Percentiles rank a stretch among this genome's conserved stretches.
Conservation (phyloP, 2,888 invertebrate genomes). For the Drosophila yooni region DNA sequence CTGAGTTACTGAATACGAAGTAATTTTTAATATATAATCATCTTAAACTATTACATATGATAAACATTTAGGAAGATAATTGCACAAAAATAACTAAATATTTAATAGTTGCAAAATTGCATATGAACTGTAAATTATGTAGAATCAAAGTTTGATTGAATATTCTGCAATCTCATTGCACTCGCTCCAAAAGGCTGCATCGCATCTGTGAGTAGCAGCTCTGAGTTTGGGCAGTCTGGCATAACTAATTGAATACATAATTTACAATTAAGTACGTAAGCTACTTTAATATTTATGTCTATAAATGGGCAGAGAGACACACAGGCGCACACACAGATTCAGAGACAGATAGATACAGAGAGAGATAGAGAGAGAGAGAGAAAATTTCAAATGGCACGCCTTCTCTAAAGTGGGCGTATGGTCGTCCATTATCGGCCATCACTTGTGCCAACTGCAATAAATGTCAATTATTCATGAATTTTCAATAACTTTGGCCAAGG, state of each 20-base stretch:
- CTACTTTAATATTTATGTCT: conserved; percentile 78
- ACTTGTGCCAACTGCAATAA: conserved; percentile 79
- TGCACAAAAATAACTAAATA: too few relatives aligned
- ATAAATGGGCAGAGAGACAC: conserved; percentile 51
- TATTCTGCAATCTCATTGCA: conserved; percentile 25
- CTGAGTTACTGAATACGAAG: background rate
- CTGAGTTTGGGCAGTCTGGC: conserved; percentile 47
- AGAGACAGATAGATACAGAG: conserved; percentile 4
- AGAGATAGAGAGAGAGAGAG: conserved; percentile 6
- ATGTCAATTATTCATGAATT: conserved; percentile 79
- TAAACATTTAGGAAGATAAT: background rate
- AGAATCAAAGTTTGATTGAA: conserved; percentile 50
- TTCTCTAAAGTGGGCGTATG: conserved; percentile 17
- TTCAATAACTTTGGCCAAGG: conserved; percentile 72
- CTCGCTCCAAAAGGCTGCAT: conserved; percentile 10
- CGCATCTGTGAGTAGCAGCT: conserved; percentile 10
- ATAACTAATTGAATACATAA: conserved; percentile 77
- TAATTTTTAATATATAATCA: background rate
- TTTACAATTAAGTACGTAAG: conserved; percentile 78
- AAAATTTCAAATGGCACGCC: conserved; percentile 21
- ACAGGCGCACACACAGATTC: conserved; percentile 3
- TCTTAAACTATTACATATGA: background rate
- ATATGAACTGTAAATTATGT: conserved; percentile 18
- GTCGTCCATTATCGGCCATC: conserved; percentile 72
- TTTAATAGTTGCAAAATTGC: conserved; percentile 19